phyloP scores from a whole-genome alignment of 2,113 vertebrate genomes.

The Lates calcarifer region DNA sequence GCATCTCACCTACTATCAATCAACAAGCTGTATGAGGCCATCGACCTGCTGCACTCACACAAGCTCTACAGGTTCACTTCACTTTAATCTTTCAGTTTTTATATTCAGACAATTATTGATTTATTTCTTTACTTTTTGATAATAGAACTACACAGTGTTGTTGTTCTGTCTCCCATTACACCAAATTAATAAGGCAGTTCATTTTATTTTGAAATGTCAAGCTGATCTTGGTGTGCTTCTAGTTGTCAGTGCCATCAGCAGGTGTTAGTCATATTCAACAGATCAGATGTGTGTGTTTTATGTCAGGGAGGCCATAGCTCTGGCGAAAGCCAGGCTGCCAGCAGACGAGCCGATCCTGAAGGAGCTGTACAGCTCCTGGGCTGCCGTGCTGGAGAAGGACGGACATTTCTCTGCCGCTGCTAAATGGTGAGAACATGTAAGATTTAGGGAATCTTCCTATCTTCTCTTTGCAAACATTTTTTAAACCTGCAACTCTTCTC shows the following conservation, averaged over 20 bases:
- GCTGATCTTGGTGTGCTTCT: not conserved
- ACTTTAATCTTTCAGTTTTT: not conserved
- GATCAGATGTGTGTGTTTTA: not conserved
- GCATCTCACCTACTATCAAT: conserved; percentile 94
- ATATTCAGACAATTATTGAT: too few relatives aligned
- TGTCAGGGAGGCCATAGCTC: conserved; percentile 92
- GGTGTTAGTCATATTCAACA: not conserved
- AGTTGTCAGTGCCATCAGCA: too few relatives aligned
- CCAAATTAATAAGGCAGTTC: too few relatives aligned
- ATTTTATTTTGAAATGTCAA: not conserved
- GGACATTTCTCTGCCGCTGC: conserved; percentile 94
- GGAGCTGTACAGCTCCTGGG: conserved; percentile 92
- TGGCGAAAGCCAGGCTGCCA: conserved; percentile 92
- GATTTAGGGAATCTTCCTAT: not conserved
- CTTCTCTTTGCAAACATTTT: not conserved
- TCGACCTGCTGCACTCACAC: conserved; percentile 90
- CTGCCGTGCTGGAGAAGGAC: conserved; percentile 90
- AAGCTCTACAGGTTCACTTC: conserved; percentile 90
- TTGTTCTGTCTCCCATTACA: not conserved
- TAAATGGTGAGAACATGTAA: conserved; percentile 88
- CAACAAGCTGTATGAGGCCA: conserved; percentile 91
- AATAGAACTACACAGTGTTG: not conserved
- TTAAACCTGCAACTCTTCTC: not conserved
- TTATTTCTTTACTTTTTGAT: too few relatives aligned
- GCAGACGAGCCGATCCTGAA: conserved; percentile 89